These are phyloP conservation scores for Ostrea denselamellosa DNA, from an alignment of 1,140 invertebrate species.

Conservation along the genomic window DNA sequence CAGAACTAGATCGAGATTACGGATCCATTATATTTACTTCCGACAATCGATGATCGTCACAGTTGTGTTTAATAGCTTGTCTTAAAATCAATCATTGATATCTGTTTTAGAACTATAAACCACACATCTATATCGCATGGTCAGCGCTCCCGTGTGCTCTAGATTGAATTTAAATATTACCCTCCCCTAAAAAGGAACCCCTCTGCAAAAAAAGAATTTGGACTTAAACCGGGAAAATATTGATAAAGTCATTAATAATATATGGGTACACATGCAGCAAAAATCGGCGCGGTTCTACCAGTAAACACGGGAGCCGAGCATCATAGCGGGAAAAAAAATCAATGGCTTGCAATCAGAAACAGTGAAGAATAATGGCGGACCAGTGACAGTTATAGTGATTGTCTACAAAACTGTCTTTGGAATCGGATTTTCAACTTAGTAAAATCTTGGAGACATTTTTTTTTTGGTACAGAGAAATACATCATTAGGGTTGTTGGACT, in stretches of 20 bases:
- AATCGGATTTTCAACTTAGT: background rate
- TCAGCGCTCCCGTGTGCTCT: background rate
- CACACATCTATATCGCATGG: background rate
- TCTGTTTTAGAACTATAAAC: background rate
- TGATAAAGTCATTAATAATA: conserved; percentile 39
- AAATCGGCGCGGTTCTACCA: conserved; percentile 17
- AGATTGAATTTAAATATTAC: background rate
- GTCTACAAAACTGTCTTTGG: conserved; percentile 11
- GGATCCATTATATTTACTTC: conserved; percentile 14
- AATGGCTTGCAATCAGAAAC: conserved; percentile 26
- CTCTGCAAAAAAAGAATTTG: background rate
- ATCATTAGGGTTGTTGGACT: background rate
- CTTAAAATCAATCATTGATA: conserved; percentile 28
- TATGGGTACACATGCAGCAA: conserved; percentile 37
- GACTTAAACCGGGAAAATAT: background rate
- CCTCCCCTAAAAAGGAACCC: background rate
- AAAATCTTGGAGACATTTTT: background rate
- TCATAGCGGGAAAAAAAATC: conserved; percentile 22
- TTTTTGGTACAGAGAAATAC: background rate
- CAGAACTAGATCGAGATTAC: conserved; percentile 3
- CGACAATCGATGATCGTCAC: background rate
- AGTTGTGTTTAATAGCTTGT: conserved; percentile 2
- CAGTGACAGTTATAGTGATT: background rate
- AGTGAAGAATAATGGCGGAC: conserved; percentile 16
- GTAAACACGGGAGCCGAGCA: background rate